A percentile compares a stretch with the other conserved stretches of the same genome.
Evolutionary conservation across 2,113 vertebrate species (phyloP).

Genomic region (Electrona antarctica): DNA sequence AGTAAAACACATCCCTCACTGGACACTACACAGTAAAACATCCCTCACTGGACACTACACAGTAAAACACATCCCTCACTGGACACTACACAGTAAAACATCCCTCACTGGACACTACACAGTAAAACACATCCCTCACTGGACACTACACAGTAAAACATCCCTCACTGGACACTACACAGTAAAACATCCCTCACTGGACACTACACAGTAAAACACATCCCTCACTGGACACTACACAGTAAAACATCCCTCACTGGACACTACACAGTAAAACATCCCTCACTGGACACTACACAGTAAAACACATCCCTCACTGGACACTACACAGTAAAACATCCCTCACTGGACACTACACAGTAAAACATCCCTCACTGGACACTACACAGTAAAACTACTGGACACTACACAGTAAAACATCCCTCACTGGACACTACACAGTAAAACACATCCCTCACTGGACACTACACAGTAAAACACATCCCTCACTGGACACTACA

Average conservation of each 20-base stretch:
- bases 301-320: slow-evolving; percentile 9
- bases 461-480: slow-evolving; percentile 7
- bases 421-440: background rate
- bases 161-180: background rate
- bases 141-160: slow-evolving; percentile 7
- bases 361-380: too few relatives aligned
- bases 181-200: slow-evolving; percentile 4
- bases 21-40: slow-evolving; percentile 7
- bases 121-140: slow-evolving; percentile 13
- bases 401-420: slow-evolving; percentile 5
- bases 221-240: background rate
- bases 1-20: slow-evolving; percentile 13
- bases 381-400: too few relatives aligned
- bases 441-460: slow-evolving; percentile 10
- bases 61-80: slow-evolving; percentile 13
- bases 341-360: background rate
- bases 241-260: slow-evolving; percentile 4
- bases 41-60: background rate
- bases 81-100: slow-evolving; percentile 7
- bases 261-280: slow-evolving; percentile 5
- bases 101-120: background rate
- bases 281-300: background rate
- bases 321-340: slow-evolving; percentile 5
- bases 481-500: background rate
- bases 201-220: slow-evolving; percentile 9